Evolutionary conservation across 1,140 invertebrate species (phyloP).

Genomic region (Lysiphlebus fabarum): DNA sequence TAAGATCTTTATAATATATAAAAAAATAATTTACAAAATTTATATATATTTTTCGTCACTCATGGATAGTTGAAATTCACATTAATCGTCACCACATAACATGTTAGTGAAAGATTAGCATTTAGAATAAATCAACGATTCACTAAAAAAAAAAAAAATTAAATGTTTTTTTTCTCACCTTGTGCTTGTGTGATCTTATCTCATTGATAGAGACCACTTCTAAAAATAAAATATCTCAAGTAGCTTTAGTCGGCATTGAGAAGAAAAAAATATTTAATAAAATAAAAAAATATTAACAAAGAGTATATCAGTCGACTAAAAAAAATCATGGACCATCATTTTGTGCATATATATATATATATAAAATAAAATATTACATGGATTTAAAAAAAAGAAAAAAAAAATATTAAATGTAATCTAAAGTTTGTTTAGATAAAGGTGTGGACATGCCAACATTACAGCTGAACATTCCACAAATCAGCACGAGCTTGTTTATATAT

Average conservation of each 20-base stretch:
- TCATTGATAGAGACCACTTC: constrained; percentile 4
- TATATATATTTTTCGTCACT: too few relatives aligned
- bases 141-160: too few relatives aligned
- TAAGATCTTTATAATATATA: too few relatives aligned
- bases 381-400: constrained; percentile 20
- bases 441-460: constrained; percentile 29
- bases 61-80: not conserved
- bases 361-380: not conserved
- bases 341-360: too few relatives aligned
- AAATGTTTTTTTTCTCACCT: not conserved
- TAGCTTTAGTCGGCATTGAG: too few relatives aligned
- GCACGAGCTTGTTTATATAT: not conserved
- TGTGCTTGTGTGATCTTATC: constrained; percentile 1
- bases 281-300: too few relatives aligned
- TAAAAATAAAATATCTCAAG: not conserved
- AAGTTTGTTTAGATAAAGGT: constrained; percentile 15
- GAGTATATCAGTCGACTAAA: too few relatives aligned
- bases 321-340: too few relatives aligned
- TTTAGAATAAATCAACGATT: constrained; percentile 8
- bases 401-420: constrained; percentile 5
- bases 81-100: not conserved
- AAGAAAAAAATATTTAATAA: too few relatives aligned
- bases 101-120: not conserved
- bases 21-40: too few relatives aligned
- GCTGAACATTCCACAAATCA: constrained; percentile 13